Evolutionary conservation across 2,797 vertebrate genomes (phyloP).

Genomic region (Pteronotus mesoamericanus): DNA sequence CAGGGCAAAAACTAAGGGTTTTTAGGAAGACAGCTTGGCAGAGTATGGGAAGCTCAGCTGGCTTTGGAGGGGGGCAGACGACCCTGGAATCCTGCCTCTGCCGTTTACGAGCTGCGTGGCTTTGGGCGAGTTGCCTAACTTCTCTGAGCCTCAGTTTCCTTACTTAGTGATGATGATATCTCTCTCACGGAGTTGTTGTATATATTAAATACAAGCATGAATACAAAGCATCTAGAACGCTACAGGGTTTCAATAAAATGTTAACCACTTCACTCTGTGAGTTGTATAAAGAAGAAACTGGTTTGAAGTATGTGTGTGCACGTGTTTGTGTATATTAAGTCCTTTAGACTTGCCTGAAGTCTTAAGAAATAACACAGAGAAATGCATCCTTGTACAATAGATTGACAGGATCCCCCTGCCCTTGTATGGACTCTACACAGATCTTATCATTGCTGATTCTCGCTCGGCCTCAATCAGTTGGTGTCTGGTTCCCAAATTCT

Average conservation of each 20-base stretch:
- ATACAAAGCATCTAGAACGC: background rate
- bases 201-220: background rate
- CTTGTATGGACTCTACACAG: background rate
- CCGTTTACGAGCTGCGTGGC: background rate
- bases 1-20: background rate
- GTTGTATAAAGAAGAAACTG: background rate
- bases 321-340: background rate
- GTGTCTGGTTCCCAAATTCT: background rate
- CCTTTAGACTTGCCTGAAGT: background rate
- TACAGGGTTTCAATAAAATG: background rate
- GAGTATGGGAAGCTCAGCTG: background rate
- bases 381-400: background rate
- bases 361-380: background rate
- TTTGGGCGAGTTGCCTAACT: background rate
- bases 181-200: background rate
- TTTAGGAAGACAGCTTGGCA: background rate
- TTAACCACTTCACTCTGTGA: background rate
- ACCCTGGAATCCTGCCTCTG: background rate
- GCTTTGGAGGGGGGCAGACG: background rate
- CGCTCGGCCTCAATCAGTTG: background rate
- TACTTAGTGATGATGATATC: background rate
- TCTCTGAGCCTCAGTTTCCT: background rate
- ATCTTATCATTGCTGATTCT: background rate
- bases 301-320: background rate
- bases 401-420: background rate